phyloP scores from a whole-genome alignment of 2,113 vertebrate genomes.

The Ptilonorhynchus violaceus region DNA sequence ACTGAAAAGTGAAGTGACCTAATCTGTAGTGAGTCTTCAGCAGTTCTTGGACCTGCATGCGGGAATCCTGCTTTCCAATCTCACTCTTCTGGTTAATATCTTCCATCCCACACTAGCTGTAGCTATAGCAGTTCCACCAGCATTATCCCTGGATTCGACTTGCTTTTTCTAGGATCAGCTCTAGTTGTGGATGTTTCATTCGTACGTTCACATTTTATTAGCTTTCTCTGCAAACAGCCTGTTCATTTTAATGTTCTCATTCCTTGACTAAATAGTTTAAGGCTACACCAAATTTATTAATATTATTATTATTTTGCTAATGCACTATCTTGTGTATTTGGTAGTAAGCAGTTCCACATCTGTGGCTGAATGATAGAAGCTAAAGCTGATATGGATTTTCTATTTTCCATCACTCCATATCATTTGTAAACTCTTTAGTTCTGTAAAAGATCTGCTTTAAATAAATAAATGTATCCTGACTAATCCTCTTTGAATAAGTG shows the following conservation, averaged over 20 bases:
- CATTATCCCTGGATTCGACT: not conserved
- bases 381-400: conserved; percentile 69
- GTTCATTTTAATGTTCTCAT: not conserved
- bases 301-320: conserved; percentile 38
- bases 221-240: not conserved
- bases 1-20: not conserved
- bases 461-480: conserved; percentile 72
- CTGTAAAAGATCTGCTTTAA: conserved; percentile 72
- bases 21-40: not conserved
- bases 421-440: conserved; percentile 71
- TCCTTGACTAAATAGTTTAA: not conserved
- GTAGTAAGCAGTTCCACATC: conserved; percentile 57
- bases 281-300: not conserved
- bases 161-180: not conserved
- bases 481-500: conserved; percentile 75
- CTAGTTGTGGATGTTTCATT: not conserved
- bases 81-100: not conserved
- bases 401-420: conserved; percentile 59
- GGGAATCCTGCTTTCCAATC: not conserved
- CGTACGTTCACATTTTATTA: not conserved
- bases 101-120: not conserved
- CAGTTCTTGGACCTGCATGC: not conserved
- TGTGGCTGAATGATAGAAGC: conserved; percentile 64
- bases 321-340: conserved; percentile 17
- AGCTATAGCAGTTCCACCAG: not conserved